Percentiles rank a stretch among this genome's conserved stretches.
Conservation (phyloP, 1,140 invertebrate species). For the Ladona fulva region DNA sequence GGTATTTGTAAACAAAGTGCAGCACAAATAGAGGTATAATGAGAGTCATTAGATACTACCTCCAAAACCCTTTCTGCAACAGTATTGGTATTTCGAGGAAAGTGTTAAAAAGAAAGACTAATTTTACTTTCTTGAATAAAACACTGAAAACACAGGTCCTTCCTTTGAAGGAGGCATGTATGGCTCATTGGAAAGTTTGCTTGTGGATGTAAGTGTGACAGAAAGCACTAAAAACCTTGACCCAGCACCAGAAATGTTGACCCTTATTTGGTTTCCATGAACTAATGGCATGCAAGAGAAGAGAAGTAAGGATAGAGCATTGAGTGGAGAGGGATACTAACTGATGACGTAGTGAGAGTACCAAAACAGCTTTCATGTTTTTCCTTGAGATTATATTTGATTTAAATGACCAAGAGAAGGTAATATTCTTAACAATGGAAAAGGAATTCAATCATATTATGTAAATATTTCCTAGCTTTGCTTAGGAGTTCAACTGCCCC, state of each 20-base stretch:
- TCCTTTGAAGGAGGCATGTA: slow-evolving; percentile 16
- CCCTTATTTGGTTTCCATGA: slow-evolving; percentile 31
- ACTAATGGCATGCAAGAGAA: slow-evolving; percentile 14
- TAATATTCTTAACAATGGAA: too few relatives aligned
- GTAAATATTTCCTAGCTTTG: too few relatives aligned
- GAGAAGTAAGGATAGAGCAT: not conserved
- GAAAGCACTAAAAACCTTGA: slow-evolving; percentile 40
- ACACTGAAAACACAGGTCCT: slow-evolving; percentile 6
- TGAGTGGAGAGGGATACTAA: too few relatives aligned
- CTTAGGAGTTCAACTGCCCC: too few relatives aligned
- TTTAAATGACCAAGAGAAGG: too few relatives aligned
- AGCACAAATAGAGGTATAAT: not conserved
- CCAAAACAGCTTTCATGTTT: not conserved
- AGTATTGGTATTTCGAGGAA: not conserved
- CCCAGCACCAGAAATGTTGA: too few relatives aligned
- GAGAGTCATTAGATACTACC: not conserved
- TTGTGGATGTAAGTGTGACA: slow-evolving; percentile 32
- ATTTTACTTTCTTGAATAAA: not conserved
- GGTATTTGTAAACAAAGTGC: not conserved
- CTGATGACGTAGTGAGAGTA: not conserved
- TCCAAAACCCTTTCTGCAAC: not conserved
- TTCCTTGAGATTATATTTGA: too few relatives aligned
- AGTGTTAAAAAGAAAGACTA: not conserved
- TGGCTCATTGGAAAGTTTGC: slow-evolving; percentile 13
- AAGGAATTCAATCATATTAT: too few relatives aligned